Evolutionary conservation across 2,888 invertebrate genomes (phyloP).

Genomic region (Mythimna albipuncta): DNA sequence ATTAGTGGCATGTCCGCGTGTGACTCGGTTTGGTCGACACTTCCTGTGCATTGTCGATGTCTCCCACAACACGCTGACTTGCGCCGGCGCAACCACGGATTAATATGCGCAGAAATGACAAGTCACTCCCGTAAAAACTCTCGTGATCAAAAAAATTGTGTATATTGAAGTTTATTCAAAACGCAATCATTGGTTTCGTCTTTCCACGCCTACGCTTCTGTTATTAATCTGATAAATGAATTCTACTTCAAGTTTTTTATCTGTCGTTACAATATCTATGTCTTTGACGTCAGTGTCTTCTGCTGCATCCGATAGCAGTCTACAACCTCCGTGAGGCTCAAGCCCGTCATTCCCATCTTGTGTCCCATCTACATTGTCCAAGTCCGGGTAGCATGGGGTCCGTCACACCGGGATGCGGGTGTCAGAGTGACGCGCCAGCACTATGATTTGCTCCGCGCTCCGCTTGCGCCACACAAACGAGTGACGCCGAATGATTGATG

Average conservation of each 20-base stretch:
- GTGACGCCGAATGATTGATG: constrained; percentile 74
- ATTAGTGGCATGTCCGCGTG: constrained; percentile 83
- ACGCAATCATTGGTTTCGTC: background rate
- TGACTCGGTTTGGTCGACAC: constrained; percentile 87
- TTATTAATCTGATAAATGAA: too few species aligned
- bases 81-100: constrained; percentile 76
- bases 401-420: constrained; percentile 79
- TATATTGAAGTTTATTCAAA: background rate
- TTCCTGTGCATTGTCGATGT: constrained; percentile 88
- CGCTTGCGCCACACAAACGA: constrained; percentile 85
- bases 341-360: constrained; percentile 43
- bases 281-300: background rate
- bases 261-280: background rate
- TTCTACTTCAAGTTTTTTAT: too few species aligned
- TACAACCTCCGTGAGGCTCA: constrained; percentile 8
- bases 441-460: constrained; percentile 89
- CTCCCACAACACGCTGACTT: constrained; percentile 78
- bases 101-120: constrained; percentile 61
- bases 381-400: constrained; percentile 9
- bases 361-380: constrained; percentile 20
- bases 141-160: background rate
- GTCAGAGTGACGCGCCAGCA: constrained; percentile 85
- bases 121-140: background rate
- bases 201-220: background rate
- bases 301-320: background rate